These are phyloP conservation scores for Pogonomyrmex californicus DNA, from an alignment of 1,140 invertebrate species.

Conservation along the genomic window DNA sequence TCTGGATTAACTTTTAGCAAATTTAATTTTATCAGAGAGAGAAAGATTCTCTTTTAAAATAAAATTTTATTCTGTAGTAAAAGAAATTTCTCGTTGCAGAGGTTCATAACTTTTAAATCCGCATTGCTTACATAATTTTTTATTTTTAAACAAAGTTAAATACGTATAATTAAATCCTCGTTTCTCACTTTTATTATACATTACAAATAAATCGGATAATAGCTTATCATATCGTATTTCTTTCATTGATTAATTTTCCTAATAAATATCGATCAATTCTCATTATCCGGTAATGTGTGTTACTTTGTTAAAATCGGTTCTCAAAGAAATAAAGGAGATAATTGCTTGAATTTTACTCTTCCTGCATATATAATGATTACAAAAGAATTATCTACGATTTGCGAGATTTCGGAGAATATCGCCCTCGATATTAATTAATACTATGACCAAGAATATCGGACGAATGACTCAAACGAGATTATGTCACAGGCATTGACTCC, in stretches of 20 bases:
- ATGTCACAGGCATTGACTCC: slow-evolving; percentile 41
- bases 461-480: slow-evolving; percentile 32
- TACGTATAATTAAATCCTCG: not conserved
- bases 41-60: not conserved
- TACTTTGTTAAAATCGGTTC: not conserved
- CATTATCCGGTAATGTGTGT: not conserved
- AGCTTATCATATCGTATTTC: not conserved
- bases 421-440: slow-evolving; percentile 36
- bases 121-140: not conserved
- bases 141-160: not conserved
- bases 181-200: not conserved
- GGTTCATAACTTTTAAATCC: not conserved
- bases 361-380: not conserved
- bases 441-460: slow-evolving; percentile 31
- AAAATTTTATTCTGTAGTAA: not conserved
- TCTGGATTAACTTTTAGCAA: not conserved
- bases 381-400: not conserved
- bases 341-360: slow-evolving; percentile 22
- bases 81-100: not conserved
- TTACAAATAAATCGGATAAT: not conserved
- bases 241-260: not conserved
- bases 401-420: slow-evolving; percentile 2
- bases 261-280: not conserved
- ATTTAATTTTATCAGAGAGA: slow-evolving; percentile 5
- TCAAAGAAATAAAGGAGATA: not conserved